These are phyloP conservation scores for Ibycter americanus DNA, from an alignment of 2,797 vertebrate genomes.

Conservation along the genomic window DNA sequence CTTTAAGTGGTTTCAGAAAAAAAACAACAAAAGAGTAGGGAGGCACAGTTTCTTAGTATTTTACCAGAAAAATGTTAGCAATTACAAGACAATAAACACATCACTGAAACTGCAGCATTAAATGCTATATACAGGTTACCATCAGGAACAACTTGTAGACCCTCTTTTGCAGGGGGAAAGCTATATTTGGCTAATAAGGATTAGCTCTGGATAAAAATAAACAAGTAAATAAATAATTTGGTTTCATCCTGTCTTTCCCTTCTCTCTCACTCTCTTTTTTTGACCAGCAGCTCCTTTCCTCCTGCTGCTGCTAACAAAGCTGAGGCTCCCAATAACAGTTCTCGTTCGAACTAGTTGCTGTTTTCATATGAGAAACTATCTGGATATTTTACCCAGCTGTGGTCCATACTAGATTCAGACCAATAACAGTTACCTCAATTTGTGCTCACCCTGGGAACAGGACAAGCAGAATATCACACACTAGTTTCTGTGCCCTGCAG, in stretches of 20 bases:
- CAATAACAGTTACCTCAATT: not conserved
- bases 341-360: not conserved
- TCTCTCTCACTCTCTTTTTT: not conserved
- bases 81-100: not conserved
- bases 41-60: not conserved
- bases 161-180: not conserved
- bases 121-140: not conserved
- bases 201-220: not conserved
- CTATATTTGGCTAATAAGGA: not conserved
- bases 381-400: not conserved
- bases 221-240: not conserved
- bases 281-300: not conserved
- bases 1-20: constrained; percentile 66
- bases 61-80: not conserved
- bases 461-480: not conserved
- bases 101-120: not conserved
- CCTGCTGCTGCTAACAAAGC: not conserved
- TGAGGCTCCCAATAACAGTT: not conserved
- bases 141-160: not conserved
- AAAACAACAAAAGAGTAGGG: not conserved
- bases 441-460: not conserved
- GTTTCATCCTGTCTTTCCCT: not conserved
- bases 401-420: not conserved
- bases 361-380: not conserved
- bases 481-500: not conserved